A percentile compares a stretch with the other conserved stretches of the same genome.
Evolutionary conservation across 2,797 vertebrate genomes (phyloP).

Genomic region (Xiphophorus birchmanni): DNA sequence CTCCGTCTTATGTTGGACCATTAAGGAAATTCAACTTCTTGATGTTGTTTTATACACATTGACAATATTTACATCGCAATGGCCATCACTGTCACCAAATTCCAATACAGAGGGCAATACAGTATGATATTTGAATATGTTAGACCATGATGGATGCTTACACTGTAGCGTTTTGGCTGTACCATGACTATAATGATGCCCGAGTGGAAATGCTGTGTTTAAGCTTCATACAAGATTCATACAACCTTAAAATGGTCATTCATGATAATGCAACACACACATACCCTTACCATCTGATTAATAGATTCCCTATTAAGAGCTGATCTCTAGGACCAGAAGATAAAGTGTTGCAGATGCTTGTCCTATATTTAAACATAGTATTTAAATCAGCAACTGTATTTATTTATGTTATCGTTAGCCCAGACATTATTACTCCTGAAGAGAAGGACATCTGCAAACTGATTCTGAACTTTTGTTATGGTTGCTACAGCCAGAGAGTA

Average conservation of each 20-base stretch:
- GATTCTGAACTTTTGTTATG: slow-evolving; percentile 22
- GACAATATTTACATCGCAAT: neutral
- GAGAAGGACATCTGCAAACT: slow-evolving; percentile 26
- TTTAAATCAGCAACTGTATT: slow-evolving; percentile 12
- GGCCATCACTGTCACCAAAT: neutral
- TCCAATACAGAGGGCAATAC: neutral
- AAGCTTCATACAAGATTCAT: neutral
- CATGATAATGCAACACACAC: neutral
- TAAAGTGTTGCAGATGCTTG: neutral
- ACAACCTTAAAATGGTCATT: neutral
- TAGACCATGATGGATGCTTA: neutral
- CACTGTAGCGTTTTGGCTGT: neutral
- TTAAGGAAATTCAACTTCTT: neutral
- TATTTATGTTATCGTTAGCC: neutral
- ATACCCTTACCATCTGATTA: neutral
- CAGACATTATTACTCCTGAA: slow-evolving; percentile 19
- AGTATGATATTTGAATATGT: too few relatives aligned
- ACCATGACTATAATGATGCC: neutral
- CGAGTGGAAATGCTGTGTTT: neutral
- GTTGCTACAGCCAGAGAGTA: slow-evolving; percentile 16
- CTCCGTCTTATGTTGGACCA: slow-evolving; percentile 13
- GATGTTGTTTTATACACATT: neutral
- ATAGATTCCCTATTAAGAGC: neutral
- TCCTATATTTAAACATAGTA: slow-evolving; percentile 22
- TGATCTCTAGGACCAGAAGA: neutral